Percentiles rank a stretch among this genome's conserved stretches.
Conservation (phyloP, 2,113 vertebrate species). For the Erythrocercus mccallii region DNA sequence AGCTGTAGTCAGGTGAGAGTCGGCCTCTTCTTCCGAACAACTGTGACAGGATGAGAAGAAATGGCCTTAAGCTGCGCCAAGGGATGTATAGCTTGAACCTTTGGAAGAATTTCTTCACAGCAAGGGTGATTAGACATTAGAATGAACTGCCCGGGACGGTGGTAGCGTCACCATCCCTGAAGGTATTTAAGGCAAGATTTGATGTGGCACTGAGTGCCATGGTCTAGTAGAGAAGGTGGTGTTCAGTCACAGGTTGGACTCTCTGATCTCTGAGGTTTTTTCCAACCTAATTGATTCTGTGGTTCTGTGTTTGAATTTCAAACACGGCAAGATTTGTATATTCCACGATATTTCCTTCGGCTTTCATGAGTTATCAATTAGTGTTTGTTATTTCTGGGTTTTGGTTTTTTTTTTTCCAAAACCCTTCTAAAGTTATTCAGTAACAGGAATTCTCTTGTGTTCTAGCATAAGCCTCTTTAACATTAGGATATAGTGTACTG, state of each 20-base stretch:
- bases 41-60: not conserved
- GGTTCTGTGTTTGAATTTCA: not conserved
- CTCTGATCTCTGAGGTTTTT: not conserved
- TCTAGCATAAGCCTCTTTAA: not conserved
- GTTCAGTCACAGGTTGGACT: not conserved
- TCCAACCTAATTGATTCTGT: not conserved
- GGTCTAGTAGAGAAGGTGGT: accelerated
- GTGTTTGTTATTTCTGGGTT: not conserved
- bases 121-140: not conserved
- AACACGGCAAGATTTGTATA: not conserved
- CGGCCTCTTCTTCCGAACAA: not conserved
- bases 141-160: not conserved
- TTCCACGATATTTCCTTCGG: not conserved
- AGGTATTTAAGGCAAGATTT: not conserved
- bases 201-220: not conserved
- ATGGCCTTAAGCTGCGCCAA: not conserved
- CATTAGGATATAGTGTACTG: not conserved
- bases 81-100: not conserved
- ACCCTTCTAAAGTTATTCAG: not conserved
- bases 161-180: not conserved
- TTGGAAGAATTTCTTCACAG: not conserved
- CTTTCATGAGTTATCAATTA: not conserved
- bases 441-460: not conserved
- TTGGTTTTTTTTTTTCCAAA: not conserved
- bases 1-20: not conserved